Percentiles rank a stretch among this genome's conserved stretches.
Evolutionary conservation across 1,140 invertebrate genomes (phyloP).

Genomic region (Ectropis grisescens): DNA sequence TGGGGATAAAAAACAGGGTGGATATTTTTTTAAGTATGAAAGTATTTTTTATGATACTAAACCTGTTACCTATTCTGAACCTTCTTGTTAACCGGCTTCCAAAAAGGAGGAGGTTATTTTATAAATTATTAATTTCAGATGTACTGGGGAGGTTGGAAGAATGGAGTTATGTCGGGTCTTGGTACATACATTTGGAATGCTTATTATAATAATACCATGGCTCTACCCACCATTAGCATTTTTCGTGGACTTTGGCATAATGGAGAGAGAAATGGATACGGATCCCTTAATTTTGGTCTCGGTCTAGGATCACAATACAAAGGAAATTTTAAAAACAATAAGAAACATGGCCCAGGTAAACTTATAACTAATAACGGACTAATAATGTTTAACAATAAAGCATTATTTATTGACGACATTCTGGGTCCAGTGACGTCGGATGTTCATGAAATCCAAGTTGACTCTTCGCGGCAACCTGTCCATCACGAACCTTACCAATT

Average conservation of each 20-base stretch:
- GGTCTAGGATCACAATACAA: slow-evolving; percentile 66
- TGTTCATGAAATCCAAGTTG: no score
- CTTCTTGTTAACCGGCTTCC: no score
- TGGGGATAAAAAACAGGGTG: no score
- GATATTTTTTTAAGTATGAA: no score
- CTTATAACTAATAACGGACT: slow-evolving; percentile 70
- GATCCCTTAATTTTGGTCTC: slow-evolving; percentile 64
- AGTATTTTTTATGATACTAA: no score
- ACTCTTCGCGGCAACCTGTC: no score
- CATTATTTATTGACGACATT: slow-evolving; percentile 67
- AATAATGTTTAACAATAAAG: slow-evolving; percentile 54
- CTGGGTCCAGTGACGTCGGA: slow-evolving; percentile 20
- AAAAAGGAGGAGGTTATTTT: no score
- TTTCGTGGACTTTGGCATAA: slow-evolving; percentile 70
- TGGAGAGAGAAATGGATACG: slow-evolving; percentile 67
- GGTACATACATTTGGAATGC: slow-evolving; percentile 71
- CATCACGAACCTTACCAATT: slow-evolving; percentile 31
- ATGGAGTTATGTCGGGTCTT: slow-evolving; percentile 69
- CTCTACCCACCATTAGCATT: slow-evolving; percentile 57
- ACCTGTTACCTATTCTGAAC: no score
- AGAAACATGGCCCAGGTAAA: slow-evolving; percentile 70
- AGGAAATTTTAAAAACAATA: slow-evolving; percentile 69
- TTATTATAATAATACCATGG: slow-evolving; percentile 63
- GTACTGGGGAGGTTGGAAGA: slow-evolving; percentile 71
- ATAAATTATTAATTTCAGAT: no score